phyloP scores from a whole-genome alignment of 2,797 vertebrate species.

The Cyclura pinguis region DNA sequence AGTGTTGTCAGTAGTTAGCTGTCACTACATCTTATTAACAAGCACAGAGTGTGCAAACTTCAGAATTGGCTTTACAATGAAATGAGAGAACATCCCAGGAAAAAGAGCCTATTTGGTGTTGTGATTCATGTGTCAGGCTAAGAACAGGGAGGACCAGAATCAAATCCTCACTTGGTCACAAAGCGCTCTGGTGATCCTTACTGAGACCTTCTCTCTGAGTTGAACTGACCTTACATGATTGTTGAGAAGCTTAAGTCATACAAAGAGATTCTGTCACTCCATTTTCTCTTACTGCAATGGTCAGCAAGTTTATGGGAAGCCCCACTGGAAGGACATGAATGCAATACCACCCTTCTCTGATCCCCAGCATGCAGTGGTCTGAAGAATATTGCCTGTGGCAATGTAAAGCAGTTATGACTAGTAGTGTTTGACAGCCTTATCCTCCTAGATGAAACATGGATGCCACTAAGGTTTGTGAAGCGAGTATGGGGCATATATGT shows the following conservation, averaged over 20 bases:
- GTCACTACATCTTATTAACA: background rate
- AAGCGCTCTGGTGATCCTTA: background rate
- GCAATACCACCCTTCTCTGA: no score
- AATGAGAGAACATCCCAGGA: background rate
- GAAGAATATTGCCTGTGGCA: background rate
- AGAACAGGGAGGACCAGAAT: background rate
- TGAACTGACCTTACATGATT: background rate
- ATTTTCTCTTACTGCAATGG: background rate
- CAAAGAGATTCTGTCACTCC: background rate
- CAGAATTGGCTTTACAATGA: background rate
- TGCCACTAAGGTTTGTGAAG: background rate
- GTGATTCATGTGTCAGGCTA: background rate
- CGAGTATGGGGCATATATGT: background rate
- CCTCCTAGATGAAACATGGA: background rate
- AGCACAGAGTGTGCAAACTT: background rate
- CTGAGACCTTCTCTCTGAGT: background rate
- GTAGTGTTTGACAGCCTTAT: background rate
- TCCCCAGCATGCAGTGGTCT: background rate
- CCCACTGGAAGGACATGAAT: background rate
- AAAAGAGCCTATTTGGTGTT: background rate
- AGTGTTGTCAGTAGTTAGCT: background rate
- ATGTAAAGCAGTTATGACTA: background rate
- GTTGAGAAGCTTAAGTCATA: background rate
- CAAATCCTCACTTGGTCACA: background rate
- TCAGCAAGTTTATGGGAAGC: background rate